These are phyloP conservation scores for Cybosia mesomella DNA, from an alignment of 2,888 invertebrate genomes.

Conservation along the genomic window DNA sequence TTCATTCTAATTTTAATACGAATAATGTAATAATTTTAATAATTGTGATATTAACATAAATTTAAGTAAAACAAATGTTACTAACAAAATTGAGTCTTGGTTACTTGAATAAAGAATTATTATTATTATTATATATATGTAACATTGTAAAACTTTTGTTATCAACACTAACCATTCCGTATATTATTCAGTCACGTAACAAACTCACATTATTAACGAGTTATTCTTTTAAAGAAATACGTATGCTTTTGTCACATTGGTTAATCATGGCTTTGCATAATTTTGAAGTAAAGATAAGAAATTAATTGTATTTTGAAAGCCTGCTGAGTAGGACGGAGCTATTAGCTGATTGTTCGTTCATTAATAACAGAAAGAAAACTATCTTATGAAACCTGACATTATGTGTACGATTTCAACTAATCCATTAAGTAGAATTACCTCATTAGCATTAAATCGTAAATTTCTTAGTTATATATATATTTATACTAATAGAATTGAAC, in stretches of 20 bases:
- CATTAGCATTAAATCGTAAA: background rate
- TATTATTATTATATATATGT: too few relatives aligned
- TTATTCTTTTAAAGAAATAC: too few relatives aligned
- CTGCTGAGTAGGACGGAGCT: background rate
- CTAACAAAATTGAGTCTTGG: too few relatives aligned
- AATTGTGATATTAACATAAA: too few relatives aligned
- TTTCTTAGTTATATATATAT: background rate
- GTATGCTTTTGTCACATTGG: background rate
- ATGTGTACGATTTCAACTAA: background rate
- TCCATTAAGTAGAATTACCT: too few relatives aligned
- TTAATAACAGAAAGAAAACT: background rate
- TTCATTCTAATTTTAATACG: too few relatives aligned
- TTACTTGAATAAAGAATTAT: too few relatives aligned
- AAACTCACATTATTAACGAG: background rate
- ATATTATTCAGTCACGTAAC: background rate
- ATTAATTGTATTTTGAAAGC: background rate
- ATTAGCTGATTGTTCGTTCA: background rate
- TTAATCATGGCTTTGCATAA: too few relatives aligned
- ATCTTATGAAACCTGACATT: background rate
- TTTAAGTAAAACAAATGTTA: too few relatives aligned
- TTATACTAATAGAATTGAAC: background rate
- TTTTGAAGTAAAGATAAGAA: background rate
- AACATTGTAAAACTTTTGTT: background rate
- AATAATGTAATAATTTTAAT: too few relatives aligned
- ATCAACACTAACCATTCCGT: background rate